phyloP scores from a whole-genome alignment of 2,888 invertebrate species.

The Cyaniris semiargus region DNA sequence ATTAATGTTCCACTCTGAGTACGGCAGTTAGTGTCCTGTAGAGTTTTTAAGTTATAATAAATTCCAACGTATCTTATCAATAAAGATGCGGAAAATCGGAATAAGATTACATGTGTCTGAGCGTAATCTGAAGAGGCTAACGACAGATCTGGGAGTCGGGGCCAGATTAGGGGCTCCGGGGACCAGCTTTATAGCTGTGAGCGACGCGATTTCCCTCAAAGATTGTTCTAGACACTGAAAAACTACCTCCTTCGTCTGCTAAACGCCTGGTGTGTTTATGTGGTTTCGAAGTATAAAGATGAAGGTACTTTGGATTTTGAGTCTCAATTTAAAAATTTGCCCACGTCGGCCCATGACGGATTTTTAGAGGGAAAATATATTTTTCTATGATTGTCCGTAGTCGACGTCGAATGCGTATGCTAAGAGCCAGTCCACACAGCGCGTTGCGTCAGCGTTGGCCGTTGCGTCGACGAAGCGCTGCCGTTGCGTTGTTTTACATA shows the following conservation, averaged over 20 bases:
- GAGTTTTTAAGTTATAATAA: no score
- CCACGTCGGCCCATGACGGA: background rate
- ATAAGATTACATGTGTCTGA: conserved; percentile 16
- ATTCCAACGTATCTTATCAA: background rate
- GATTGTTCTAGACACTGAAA: conserved; percentile 11
- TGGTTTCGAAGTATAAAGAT: background rate
- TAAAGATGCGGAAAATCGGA: conserved; percentile 19
- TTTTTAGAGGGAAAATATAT: no score
- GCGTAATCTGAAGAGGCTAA: conserved; percentile 29
- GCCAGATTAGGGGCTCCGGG: conserved; percentile 10
- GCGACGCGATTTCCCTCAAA: conserved; percentile 1
- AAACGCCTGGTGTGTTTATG: background rate
- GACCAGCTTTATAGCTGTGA: conserved; percentile 17
- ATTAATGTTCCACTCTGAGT: no score
- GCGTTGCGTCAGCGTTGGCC: no score
- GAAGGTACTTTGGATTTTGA: no score
- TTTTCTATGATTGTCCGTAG: no score
- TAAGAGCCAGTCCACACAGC: no score
- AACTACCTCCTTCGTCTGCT: background rate
- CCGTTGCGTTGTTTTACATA: no score
- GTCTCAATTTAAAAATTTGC: background rate
- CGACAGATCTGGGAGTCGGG: conserved; percentile 30
- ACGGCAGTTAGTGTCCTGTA: no score
- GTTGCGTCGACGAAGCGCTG: no score
- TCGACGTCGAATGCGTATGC: no score